Base-by-base conservation (phyloP, 2,797 vertebrate species). In the Netta rufina region DNA sequence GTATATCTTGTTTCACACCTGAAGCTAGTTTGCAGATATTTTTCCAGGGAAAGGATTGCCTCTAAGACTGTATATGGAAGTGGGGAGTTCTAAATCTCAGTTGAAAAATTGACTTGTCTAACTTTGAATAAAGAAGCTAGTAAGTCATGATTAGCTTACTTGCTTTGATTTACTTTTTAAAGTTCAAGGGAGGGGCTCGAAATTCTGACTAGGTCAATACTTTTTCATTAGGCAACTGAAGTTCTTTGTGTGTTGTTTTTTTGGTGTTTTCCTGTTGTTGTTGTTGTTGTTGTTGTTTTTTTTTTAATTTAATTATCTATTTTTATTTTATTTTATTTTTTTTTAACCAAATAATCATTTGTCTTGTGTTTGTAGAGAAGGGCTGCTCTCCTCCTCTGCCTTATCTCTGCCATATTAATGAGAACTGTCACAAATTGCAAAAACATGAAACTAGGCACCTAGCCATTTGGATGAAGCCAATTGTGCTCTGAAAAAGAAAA, bases 11-110 rank as follows among this genome's bases (percentile, higher is more conserved):
- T 96, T 96, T 96, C 83, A 0, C 85, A 96, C 89, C 91, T 93
- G 95, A 96, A 96, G 60, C 84, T 96, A 67, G 39, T 95, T 95
- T 67, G 86, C 94, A 96, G 93, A 93, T 81, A 87, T 95, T 96
- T 96, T 97, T 96, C 92, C 93, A 89, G 1, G 8, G 70, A 88
- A 93, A 41, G 22, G 24, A 71, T 92, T 86, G 6, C 41, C 65
- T 84, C 33, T 69, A 20, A 74, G 70, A 41, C 53, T 93, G 49
- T 69, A 25, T 58, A 6, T 89, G 73, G 27, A 86, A 92, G 17
- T 45, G 27, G 16, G 36, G 56, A 58, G n/a, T 87, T 95, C 54
- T 72, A 87, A 60, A 66, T 83, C 62, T 90, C 62, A 72, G 2
- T 92, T 91, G 80, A 18, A 91, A 84, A 84, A 36, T 24, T 51